Percentiles rank a stretch among this genome's conserved stretches.
phyloP scores from a whole-genome alignment of 1,140 invertebrate genomes.

The Aleiodes sp. region DNA sequence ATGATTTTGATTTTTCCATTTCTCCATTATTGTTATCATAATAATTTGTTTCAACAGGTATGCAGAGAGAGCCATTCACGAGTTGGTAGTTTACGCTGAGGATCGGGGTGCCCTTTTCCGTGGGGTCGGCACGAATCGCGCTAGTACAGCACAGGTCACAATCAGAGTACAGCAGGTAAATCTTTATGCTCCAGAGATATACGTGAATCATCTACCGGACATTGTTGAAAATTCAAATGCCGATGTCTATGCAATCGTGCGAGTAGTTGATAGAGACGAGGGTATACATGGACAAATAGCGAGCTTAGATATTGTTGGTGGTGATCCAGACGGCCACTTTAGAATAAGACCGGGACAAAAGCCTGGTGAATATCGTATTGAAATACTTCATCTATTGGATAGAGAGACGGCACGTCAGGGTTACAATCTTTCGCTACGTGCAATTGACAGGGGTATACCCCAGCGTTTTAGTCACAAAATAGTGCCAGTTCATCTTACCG shows the following conservation, averaged over 20 bases:
- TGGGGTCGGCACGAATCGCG: slow-evolving; percentile 69
- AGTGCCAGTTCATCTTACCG: slow-evolving; percentile 80
- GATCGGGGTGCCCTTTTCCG: slow-evolving; percentile 80
- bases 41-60: slow-evolving; percentile 59
- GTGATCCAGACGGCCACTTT: slow-evolving; percentile 89
- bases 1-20: slow-evolving; percentile 23
- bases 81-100: slow-evolving; percentile 81
- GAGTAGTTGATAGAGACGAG: slow-evolving; percentile 82
- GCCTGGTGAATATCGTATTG: slow-evolving; percentile 78
- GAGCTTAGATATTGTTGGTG: slow-evolving; percentile 86
- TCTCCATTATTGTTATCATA: neutral
- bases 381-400: slow-evolving; percentile 80
- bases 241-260: slow-evolving; percentile 90
- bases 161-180: slow-evolving; percentile 88
- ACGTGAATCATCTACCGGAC: slow-evolving; percentile 79
- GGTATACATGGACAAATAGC: slow-evolving; percentile 86
- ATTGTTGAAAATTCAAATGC: slow-evolving; percentile 86
- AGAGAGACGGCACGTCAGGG: slow-evolving; percentile 78
- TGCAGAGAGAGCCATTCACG: slow-evolving; percentile 74
- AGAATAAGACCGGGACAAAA: slow-evolving; percentile 70
- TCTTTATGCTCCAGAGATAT: slow-evolving; percentile 84
- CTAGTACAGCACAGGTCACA: slow-evolving; percentile 77
- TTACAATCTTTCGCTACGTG: slow-evolving; percentile 88
- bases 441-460: slow-evolving; percentile 84
- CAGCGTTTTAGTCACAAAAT: slow-evolving; percentile 78